Conservation (phyloP, 1,140 invertebrate species). For the Sinella curviseta region DNA sequence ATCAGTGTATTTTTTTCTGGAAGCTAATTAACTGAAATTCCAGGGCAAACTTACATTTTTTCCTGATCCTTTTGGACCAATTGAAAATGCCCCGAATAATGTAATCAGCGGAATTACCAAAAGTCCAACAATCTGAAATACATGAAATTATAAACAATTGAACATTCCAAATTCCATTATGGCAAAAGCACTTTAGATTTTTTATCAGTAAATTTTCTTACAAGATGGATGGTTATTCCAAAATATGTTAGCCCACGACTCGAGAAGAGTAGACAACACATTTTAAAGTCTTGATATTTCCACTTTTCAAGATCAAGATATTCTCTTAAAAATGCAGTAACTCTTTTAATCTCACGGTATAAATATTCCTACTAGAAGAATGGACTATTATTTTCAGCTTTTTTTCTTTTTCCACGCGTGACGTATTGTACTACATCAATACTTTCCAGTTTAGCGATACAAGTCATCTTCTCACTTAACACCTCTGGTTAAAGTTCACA, state of each 20-base stretch:
- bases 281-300: too few species aligned
- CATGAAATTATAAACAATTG: not conserved
- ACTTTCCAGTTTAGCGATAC: too few species aligned
- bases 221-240: slow-evolving; percentile 33
- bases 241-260: slow-evolving; percentile 35
- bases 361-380: too few species aligned
- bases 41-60: slow-evolving; percentile 8
- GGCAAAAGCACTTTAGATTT: not conserved
- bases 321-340: too few species aligned
- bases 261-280: slow-evolving; percentile 36
- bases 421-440: too few species aligned
- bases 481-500: too few species aligned
- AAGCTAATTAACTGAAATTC: not conserved
- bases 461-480: too few species aligned
- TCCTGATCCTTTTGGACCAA: slow-evolving; percentile 31
- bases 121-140: slow-evolving; percentile 21
- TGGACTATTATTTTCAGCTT: too few species aligned
- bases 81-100: slow-evolving; percentile 15
- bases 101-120: slow-evolving; percentile 35
- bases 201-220: slow-evolving; percentile 18
- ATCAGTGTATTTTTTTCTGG: not conserved
- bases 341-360: too few species aligned
- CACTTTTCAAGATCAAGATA: too few species aligned
- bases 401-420: too few species aligned
- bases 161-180: not conserved